Conservation (phyloP, 2,888 invertebrate species). For the Aphelenchoides bicaudatus region DNA sequence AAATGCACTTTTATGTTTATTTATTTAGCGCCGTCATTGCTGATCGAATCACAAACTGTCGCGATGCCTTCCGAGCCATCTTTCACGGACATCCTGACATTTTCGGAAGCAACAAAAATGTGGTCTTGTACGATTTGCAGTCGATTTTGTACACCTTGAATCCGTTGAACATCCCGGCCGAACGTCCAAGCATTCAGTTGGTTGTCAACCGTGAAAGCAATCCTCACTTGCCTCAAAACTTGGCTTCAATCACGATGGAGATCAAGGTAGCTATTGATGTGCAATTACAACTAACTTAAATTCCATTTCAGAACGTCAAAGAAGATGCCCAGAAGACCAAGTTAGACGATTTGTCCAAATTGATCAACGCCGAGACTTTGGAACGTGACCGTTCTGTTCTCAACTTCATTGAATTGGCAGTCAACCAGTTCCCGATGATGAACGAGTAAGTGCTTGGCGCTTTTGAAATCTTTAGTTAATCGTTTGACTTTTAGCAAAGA, state of each 20-base stretch:
- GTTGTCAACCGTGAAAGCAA: not conserved
- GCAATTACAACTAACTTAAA: too few species aligned
- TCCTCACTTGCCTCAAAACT: not conserved
- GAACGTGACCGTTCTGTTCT: constrained; percentile 24
- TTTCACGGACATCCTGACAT: constrained; percentile 15
- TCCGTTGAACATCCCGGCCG: constrained; percentile 17
- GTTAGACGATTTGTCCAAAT: not conserved
- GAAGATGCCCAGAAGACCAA: constrained; percentile 7
- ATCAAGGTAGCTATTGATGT: too few species aligned
- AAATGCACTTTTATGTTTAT: not conserved
- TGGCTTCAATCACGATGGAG: constrained; percentile 4
- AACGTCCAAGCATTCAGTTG: not conserved
- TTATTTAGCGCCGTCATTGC: constrained; percentile 26
- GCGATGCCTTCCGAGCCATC: constrained; percentile 24
- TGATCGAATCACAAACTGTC: constrained; percentile 29
- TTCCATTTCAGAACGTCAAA: too few species aligned
- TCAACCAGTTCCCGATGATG: constrained; percentile 28
- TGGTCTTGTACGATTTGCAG: constrained; percentile 34
- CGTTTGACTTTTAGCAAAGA: constrained; percentile 19
- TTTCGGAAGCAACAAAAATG: constrained; percentile 21
- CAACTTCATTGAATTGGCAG: constrained; percentile 33
- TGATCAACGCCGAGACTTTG: constrained; percentile 13
- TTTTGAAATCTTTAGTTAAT: not conserved
- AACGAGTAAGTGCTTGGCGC: constrained; percentile 21
- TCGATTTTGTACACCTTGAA: constrained; percentile 31